Evolutionary conservation across 2,888 invertebrate genomes (phyloP), one percentile per base, ranked within the genome.

Genomic region (Boloria selene): DNA sequence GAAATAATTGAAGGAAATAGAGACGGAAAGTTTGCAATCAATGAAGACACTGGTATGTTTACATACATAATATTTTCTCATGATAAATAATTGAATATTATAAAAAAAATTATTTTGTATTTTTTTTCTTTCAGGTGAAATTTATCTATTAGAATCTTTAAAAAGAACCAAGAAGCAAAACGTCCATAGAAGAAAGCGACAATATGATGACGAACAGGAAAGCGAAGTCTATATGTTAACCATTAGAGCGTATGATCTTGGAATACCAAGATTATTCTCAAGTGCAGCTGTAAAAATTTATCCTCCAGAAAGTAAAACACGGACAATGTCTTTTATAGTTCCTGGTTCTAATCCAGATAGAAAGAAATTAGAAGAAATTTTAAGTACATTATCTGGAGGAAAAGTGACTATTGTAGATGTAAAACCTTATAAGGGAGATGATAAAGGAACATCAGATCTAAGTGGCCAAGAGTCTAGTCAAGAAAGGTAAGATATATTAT

Each of bases 231-330:
- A 94, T 72, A 92, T 94, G n/a, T 84, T 97, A 6, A 95, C 94
- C 62, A 94, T 96, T 14, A 93, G 96, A 79, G 97, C 97, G 2
- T 97, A 96, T 79, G 98, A 98, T 86, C 93, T 96, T 70, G 97
- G 98, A 0, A 94, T 96, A 1, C 98, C 98, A 2, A 95, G 95
- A 79, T 88, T 95, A 65, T 95, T 93, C 72, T 94, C 95, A 17
- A 95, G 95, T 45, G 95, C 96, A 14, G 94, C 94, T 65, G 95
- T 98, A 6, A 94, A 95, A 75, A 93, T 97, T 66, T 96, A 95
- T 86, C 96, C 96, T 60, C 95, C 96, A 71, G 97, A 95, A 77
- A 95, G 95, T 73, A 94, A 95, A 68, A 95, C 95, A 7, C 93
- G 96, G 65, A 95, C 95, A 47, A 95, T 97, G 87, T 94, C 95